Percentiles rank a stretch among this genome's conserved stretches.
phyloP scores from a whole-genome alignment of 2,113 vertebrate genomes.

The Corydoras sp. region DNA sequence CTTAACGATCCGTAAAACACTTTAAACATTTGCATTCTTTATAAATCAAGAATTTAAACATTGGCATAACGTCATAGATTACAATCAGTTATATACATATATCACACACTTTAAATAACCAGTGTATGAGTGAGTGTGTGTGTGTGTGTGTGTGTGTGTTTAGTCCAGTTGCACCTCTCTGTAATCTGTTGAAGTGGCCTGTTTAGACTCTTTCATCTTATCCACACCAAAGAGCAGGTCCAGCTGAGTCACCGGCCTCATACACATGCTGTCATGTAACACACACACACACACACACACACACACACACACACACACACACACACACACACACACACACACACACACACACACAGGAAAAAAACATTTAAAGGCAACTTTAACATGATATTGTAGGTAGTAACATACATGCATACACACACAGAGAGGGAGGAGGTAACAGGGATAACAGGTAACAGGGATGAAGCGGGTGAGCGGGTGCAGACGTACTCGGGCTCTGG shows the following conservation, averaged over 20 bases:
- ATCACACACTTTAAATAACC: too few species aligned
- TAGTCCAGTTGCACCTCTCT: constrained; percentile 63
- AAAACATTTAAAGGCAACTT: too few species aligned
- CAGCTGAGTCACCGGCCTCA: constrained; percentile 69
- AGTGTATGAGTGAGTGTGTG: neutral
- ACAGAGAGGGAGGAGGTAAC: neutral
- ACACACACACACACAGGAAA: too few species aligned
- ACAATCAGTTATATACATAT: too few species aligned
- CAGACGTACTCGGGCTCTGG: constrained; percentile 32
- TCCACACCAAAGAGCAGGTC: constrained; percentile 71
- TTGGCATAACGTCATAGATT: too few species aligned
- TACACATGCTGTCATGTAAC: constrained; percentile 51
- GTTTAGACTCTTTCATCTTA: constrained; percentile 72
- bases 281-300: constrained; percentile 42
- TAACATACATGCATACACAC: neutral
- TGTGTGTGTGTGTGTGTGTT: neutral
- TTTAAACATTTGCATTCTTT: too few species aligned
- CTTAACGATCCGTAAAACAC: too few species aligned
- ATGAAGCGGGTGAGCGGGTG: neutral
- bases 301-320: neutral
- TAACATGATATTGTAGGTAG: too few species aligned
- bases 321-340: neutral
- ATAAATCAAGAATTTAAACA: too few species aligned
- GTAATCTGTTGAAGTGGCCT: constrained; percentile 44
- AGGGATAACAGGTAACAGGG: neutral